Evolutionary conservation across 2,888 invertebrate species (phyloP).

Genomic region (Pterostichus madidus): DNA sequence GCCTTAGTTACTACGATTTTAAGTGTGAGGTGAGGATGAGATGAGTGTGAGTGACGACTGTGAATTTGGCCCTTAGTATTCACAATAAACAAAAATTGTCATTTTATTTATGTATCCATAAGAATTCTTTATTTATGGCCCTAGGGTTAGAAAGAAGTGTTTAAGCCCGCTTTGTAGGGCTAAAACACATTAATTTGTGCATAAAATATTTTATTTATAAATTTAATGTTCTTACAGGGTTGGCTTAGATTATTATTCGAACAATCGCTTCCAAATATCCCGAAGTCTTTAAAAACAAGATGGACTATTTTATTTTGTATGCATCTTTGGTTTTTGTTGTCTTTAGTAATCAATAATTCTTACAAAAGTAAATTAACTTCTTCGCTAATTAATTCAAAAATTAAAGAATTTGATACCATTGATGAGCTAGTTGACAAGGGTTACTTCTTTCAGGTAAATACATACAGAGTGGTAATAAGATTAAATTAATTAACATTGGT

Average conservation of each 20-base stretch:
- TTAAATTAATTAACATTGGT: slow-evolving; percentile 1
- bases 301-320: slow-evolving; percentile 44
- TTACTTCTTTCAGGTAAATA: slow-evolving; percentile 53
- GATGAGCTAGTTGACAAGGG: slow-evolving; percentile 52
- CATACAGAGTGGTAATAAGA: not conserved
- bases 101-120: too few species aligned
- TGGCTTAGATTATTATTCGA: slow-evolving; percentile 57
- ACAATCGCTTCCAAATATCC: slow-evolving; percentile 37
- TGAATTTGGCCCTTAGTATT: too few species aligned
- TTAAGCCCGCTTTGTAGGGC: too few species aligned
- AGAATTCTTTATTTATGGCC: too few species aligned
- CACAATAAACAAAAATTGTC: too few species aligned
- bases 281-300: not conserved
- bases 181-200: too few species aligned
- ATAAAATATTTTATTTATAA: not conserved
- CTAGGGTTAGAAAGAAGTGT: too few species aligned
- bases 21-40: too few species aligned
- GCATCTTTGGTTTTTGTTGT: slow-evolving; percentile 50
- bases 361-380: slow-evolving; percentile 63
- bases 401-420: slow-evolving; percentile 51
- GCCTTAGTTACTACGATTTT: too few species aligned
- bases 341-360: slow-evolving; percentile 44
- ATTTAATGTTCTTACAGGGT: slow-evolving; percentile 19
- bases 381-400: slow-evolving; percentile 50
- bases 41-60: too few species aligned